Percentiles rank a stretch among this genome's conserved stretches.
phyloP scores from a whole-genome alignment of 2,797 vertebrate species.

The Borostomias antarcticus region DNA sequence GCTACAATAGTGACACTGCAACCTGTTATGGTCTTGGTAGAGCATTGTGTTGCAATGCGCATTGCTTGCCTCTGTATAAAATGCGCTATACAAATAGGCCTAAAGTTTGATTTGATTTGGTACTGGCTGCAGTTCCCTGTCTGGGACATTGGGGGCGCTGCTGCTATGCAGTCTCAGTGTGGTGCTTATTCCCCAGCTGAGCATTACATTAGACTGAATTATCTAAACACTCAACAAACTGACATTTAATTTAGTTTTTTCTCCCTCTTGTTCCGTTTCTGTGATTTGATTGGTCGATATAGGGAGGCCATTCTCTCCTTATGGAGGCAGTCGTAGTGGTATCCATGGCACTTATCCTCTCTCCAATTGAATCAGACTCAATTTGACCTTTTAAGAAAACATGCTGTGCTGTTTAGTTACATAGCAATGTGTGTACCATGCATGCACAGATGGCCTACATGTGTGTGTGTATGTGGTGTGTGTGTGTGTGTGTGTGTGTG shows the following conservation, averaged over 20 bases:
- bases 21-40: no score
- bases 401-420: slow-evolving; percentile 32
- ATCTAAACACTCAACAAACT: slow-evolving; percentile 78
- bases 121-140: slow-evolving; percentile 25
- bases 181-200: slow-evolving; percentile 50
- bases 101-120: no score
- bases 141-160: slow-evolving; percentile 67
- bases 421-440: slow-evolving; percentile 7
- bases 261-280: slow-evolving; percentile 9
- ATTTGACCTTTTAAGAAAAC: slow-evolving; percentile 75
- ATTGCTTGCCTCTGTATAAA: no score
- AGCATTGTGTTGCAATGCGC: no score
- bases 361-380: slow-evolving; percentile 76
- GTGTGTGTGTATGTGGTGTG: slow-evolving; percentile 39
- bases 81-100: no score
- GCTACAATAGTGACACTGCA: no score
- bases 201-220: slow-evolving; percentile 74
- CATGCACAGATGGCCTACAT: slow-evolving; percentile 39
- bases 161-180: slow-evolving; percentile 63
- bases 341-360: slow-evolving; percentile 70
- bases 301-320: slow-evolving; percentile 72
- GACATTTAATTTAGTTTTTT: slow-evolving; percentile 74
- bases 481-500: no score
- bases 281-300: slow-evolving; percentile 62
- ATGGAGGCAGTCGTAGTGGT: slow-evolving; percentile 59